These are phyloP conservation scores for Anodontia alba DNA, from an alignment of 2,888 invertebrate genomes.

Conservation along the genomic window DNA sequence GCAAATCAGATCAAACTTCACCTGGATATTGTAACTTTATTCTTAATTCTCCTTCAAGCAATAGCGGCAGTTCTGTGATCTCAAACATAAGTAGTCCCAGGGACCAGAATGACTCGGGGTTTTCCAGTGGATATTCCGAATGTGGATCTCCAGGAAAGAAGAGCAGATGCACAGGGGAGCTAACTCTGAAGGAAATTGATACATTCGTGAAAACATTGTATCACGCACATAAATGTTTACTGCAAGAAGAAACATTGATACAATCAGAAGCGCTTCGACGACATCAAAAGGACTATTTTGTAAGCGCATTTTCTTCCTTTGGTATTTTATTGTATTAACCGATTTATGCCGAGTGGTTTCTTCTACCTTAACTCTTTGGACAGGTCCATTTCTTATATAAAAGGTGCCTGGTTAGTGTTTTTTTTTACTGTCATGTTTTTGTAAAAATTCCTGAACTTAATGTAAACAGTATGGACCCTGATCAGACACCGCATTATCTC, in stretches of 20 bases:
- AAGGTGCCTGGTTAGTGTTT: no score
- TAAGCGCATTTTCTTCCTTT: background rate
- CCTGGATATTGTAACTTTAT: background rate
- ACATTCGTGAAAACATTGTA: constrained; percentile 8
- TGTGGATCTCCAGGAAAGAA: background rate
- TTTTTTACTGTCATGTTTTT: no score
- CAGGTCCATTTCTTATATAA: no score
- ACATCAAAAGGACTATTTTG: constrained; percentile 4
- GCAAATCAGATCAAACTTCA: background rate
- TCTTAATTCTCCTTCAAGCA: background rate
- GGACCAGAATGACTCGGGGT: background rate
- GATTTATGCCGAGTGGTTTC: no score
- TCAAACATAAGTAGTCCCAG: background rate
- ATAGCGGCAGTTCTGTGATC: background rate
- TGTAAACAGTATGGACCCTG: no score
- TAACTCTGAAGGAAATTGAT: constrained; percentile 13
- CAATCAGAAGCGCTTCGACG: constrained; percentile 1
- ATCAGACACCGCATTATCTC: no score
- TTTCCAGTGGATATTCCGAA: background rate
- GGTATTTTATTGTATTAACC: no score
- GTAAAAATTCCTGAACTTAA: no score
- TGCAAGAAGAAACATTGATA: background rate
- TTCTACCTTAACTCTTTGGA: no score
- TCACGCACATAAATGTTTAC: constrained; percentile 10
- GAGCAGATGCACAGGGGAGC: background rate